Base-by-base conservation (phyloP, 2,113 vertebrate genomes). In the Silurus glanis region DNA sequence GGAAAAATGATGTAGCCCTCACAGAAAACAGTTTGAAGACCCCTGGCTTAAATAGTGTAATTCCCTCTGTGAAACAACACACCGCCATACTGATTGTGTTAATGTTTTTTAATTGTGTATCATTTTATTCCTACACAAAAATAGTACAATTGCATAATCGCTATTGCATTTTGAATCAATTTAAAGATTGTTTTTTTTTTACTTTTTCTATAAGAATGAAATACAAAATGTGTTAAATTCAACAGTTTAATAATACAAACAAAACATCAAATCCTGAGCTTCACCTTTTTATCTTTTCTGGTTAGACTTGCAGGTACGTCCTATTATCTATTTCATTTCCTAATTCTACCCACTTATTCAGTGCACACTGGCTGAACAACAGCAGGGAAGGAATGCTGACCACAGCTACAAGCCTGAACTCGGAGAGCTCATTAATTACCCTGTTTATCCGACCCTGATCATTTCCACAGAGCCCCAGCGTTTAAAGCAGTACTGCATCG, bases 401-500 rank as follows among this genome's bases (percentile, higher is more conserved):
- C 75, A 55, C 51, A 83, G 69, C 59, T 55, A n/a, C 45, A 21
- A 17, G 23, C 17, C 16, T 55, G 71, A 80, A 72, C 62, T 72
- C 37, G 5, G 49, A 78, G 55, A 28, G 85, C 28, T 72, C 82
- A 87, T 89, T 84, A 81, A 83, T 83, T 87, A 85, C 58, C n/a
- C 51, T 23, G 10, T 17, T 80, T 64, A 59, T 85, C 66, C 53
- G 14, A 47, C 59, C 69, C 16, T 45, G 25, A 82, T 86, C 37
- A 62, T 83, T 64, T 78, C 83, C 28, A 55, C 61, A 21, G 62
- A 37, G 79, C 25, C 71, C 8, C 64, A 83, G 67, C 21, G 25
- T 85, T 37, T 79, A 76, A 76, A 51, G 83, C 72, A 83, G 28
- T 61, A 13, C 23, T 76, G 59, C 21, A 6, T 72, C 37, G 71